phyloP scores from a whole-genome alignment of 1,140 invertebrate genomes.

The Drusus annulatus region DNA sequence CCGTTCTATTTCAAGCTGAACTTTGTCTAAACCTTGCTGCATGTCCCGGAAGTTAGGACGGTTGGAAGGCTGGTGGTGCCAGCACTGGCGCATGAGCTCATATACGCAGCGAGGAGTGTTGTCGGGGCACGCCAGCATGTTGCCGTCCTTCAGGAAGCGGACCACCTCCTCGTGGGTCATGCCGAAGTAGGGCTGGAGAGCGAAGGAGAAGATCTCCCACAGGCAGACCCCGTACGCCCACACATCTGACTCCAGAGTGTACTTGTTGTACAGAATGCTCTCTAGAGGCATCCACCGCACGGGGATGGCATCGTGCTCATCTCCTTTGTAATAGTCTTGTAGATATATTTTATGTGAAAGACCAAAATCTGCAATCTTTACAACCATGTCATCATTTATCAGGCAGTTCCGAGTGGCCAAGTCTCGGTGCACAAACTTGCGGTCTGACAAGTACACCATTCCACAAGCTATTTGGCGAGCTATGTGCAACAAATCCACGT shows the following conservation, averaged over 20 bases:
- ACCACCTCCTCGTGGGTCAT: conserved; percentile 97
- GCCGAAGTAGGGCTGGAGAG: conserved; percentile 94
- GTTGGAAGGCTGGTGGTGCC: conserved; percentile 87
- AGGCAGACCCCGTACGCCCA: conserved; percentile 95
- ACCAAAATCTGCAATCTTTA: conserved; percentile 98
- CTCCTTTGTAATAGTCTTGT: conserved; percentile 93
- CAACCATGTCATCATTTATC: conserved; percentile 93
- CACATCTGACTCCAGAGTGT: conserved; percentile 93
- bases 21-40: conserved; percentile 78
- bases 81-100: conserved; percentile 94
- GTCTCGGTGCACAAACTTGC: conserved; percentile 97
- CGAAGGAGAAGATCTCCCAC: conserved; percentile 96
- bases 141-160: conserved; percentile 92
- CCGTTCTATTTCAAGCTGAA: conserved; percentile 73
- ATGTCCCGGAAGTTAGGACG: conserved; percentile 88
- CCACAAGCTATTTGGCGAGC: conserved; percentile 90
- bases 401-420: conserved; percentile 96
- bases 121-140: conserved; percentile 89
- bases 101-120: conserved; percentile 93
- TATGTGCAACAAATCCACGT: conserved; percentile 87
- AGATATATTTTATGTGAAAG: conserved; percentile 94
- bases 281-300: conserved; percentile 97
- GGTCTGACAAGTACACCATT: conserved; percentile 95
- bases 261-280: conserved; percentile 94
- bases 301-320: conserved; percentile 94